Conservation (phyloP, 2,797 vertebrate genomes). For the Hafferia zeledoni region DNA sequence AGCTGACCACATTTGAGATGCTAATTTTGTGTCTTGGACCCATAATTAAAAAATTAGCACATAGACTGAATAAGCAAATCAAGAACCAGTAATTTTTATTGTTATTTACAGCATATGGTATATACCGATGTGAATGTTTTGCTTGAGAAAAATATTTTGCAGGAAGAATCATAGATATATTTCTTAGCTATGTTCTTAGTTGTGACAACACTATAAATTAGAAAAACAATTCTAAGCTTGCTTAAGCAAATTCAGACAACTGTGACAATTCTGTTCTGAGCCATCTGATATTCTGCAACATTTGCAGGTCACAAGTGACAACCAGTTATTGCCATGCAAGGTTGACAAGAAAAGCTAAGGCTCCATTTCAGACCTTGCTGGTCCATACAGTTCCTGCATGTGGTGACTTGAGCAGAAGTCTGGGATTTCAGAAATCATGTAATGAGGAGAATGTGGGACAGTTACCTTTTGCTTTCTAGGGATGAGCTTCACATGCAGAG, state of each 20-base stretch:
- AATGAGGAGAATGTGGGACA: background rate
- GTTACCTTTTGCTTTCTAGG: background rate
- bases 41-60: background rate
- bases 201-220: background rate
- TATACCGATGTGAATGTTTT: background rate
- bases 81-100: background rate
- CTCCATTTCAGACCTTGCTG: rapidly evolving
- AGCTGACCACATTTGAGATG: background rate
- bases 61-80: background rate
- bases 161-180: background rate
- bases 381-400: background rate
- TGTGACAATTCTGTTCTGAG: background rate
- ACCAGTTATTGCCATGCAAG: background rate
- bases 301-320: background rate
- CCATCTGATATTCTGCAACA: background rate
- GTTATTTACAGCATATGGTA: background rate
- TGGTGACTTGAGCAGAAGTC: background rate
- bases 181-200: background rate
- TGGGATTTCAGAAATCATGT: background rate
- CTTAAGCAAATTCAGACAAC: background rate
- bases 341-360: background rate
- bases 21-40: background rate
- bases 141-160: background rate
- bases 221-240: background rate
- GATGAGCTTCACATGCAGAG: background rate